Percentiles rank a stretch among this genome's conserved stretches.
These are phyloP conservation scores for Sebastes taczanowskii DNA, from an alignment of 2,797 vertebrate genomes.

Conservation along the genomic window DNA sequence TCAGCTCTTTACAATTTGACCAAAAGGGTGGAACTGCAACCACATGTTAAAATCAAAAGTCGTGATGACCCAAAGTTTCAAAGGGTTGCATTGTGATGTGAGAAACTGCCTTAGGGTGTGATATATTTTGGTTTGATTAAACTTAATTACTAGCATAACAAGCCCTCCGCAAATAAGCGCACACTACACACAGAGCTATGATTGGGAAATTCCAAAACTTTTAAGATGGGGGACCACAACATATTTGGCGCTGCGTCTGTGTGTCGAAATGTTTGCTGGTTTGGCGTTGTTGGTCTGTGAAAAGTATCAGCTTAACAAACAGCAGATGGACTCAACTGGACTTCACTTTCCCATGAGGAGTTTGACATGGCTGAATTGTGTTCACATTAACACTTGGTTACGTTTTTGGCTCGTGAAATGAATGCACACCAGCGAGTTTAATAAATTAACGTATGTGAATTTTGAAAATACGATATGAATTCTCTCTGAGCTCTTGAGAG, in stretches of 20 bases:
- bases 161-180: not conserved
- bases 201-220: conserved; percentile 31
- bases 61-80: not conserved
- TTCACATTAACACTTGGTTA: not conserved
- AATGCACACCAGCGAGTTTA: too few species aligned
- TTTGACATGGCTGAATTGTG: not conserved
- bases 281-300: conserved; percentile 18
- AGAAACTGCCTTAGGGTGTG: conserved; percentile 4
- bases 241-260: not conserved
- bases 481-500: not conserved
- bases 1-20: not conserved
- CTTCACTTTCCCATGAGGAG: not conserved
- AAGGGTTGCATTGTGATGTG: not conserved
- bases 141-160: conserved; percentile 28
- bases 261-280: conserved; percentile 39
- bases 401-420: not conserved
- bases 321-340: conserved; percentile 17
- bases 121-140: conserved; percentile 12
- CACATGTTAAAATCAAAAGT: not conserved
- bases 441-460: not conserved
- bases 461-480: not conserved
- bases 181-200: not conserved
- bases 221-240: conserved; percentile 7
- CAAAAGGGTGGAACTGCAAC: not conserved
- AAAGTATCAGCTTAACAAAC: conserved; percentile 18